Evolutionary conservation across 1,140 invertebrate species (phyloP).

Genomic region (Diabrotica virgifera): DNA sequence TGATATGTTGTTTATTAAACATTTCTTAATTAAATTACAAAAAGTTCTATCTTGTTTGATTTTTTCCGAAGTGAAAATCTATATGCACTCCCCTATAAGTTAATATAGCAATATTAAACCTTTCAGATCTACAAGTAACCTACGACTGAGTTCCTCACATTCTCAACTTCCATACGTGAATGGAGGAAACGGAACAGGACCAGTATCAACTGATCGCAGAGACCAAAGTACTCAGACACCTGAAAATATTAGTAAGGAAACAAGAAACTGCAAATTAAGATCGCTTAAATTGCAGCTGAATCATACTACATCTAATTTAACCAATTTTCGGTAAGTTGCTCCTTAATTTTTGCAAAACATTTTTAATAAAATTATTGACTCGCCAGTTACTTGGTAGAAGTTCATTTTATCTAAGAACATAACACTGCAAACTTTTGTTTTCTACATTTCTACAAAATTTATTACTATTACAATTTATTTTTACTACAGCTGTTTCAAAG

Average conservation of each 20-base stretch:
- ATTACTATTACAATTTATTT: too few species aligned
- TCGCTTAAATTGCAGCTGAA: conserved; percentile 66
- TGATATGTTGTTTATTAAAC: too few species aligned
- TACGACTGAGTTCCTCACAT: conserved; percentile 52
- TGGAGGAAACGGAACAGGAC: conserved; percentile 47
- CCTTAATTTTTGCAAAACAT: not conserved
- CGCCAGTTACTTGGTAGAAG: too few species aligned
- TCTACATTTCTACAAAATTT: too few species aligned
- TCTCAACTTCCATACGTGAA: conserved; percentile 60
- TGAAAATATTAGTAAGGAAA: conserved; percentile 64
- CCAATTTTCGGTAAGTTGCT: conserved; percentile 60
- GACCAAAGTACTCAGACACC: conserved; percentile 69
- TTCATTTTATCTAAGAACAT: too few species aligned
- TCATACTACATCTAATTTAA: conserved; percentile 57
- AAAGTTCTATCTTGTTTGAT: too few species aligned
- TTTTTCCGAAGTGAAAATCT: too few species aligned
- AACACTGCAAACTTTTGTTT: too few species aligned
- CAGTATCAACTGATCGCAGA: conserved; percentile 44
- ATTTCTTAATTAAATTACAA: too few species aligned
- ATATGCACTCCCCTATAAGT: too few species aligned
- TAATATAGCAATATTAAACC: not conserved
- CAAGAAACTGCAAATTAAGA: conserved; percentile 61
- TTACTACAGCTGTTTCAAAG: too few species aligned
- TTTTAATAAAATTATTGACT: too few species aligned
- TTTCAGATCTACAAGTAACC: conserved; percentile 33